Percentiles rank a stretch among this genome's conserved stretches.
Conservation (phyloP, 2,888 invertebrate species). For the Criorhina ranunculi region DNA sequence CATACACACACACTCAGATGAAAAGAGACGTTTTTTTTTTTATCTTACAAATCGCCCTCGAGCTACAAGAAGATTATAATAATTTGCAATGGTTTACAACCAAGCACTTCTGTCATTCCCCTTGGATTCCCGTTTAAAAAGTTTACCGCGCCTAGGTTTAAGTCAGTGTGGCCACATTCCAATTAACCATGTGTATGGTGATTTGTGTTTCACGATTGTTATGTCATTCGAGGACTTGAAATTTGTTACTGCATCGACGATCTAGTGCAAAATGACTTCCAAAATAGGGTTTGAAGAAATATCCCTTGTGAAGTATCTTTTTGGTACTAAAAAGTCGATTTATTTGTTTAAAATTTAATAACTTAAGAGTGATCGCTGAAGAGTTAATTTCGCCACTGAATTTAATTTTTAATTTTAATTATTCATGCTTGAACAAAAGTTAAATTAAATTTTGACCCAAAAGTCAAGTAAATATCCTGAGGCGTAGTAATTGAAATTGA, state of each 20-base stretch:
- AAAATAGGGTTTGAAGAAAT: no score
- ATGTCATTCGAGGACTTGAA: slow-evolving; percentile 18
- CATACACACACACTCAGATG: neutral
- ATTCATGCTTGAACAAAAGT: slow-evolving; percentile 10
- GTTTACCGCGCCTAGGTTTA: slow-evolving; percentile 3
- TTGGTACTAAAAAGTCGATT: slow-evolving; percentile 4
- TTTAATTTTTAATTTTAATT: slow-evolving; percentile 4
- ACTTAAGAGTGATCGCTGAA: neutral
- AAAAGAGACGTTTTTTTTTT: neutral
- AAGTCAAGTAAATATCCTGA: slow-evolving; percentile 1
- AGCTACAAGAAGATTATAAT: slow-evolving; percentile 43
- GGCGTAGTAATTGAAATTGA: neutral
- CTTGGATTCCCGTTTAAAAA: neutral
- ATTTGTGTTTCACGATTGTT: slow-evolving; percentile 40
- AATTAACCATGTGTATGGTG: slow-evolving; percentile 23
- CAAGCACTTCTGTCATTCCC: slow-evolving; percentile 26
- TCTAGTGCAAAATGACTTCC: no score
- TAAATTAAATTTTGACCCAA: slow-evolving; percentile 19
- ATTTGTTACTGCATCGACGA: neutral
- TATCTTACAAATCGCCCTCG: slow-evolving; percentile 42
- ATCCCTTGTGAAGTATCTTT: neutral
- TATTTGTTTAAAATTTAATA: slow-evolving; percentile 4
- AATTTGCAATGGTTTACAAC: slow-evolving; percentile 38
- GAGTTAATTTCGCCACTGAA: slow-evolving; percentile 18
- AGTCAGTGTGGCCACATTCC: neutral